Percentiles rank a stretch among this genome's conserved stretches.
Evolutionary conservation across 2,888 invertebrate genomes (phyloP).

Genomic region (Rhagonycha lutea): DNA sequence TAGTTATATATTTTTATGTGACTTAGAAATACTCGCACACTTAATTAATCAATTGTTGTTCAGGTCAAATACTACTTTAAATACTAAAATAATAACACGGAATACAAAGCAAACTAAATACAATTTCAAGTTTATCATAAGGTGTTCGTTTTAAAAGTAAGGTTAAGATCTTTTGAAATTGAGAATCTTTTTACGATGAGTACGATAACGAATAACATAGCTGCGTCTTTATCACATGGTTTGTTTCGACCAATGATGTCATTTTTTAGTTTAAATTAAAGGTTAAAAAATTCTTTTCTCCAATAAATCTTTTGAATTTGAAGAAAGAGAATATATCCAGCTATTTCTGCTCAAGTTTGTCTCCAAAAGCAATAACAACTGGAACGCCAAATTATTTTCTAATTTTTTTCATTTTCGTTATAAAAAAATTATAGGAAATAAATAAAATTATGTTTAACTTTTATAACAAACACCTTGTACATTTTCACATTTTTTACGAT

Average conservation of each 20-base stretch:
- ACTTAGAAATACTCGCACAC: constrained; percentile 23
- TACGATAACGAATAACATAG: too few relatives aligned
- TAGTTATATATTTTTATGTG: constrained; percentile 4
- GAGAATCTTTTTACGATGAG: too few relatives aligned
- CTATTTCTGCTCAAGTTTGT: too few relatives aligned
- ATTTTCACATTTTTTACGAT: not conserved
- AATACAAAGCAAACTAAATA: not conserved
- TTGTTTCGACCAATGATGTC: too few relatives aligned
- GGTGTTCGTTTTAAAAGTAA: not conserved
- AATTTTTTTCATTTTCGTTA: not conserved
- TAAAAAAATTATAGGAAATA: not conserved
- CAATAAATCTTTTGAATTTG: too few relatives aligned
- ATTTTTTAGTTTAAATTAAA: too few relatives aligned
- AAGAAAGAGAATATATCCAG: too few relatives aligned
- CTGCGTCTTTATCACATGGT: too few relatives aligned
- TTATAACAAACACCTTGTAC: not conserved
- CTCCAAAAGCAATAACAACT: too few relatives aligned
- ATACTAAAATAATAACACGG: not conserved
- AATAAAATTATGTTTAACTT: not conserved
- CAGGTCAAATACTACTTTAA: not conserved
- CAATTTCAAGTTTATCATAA: not conserved
- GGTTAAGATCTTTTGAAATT: too few relatives aligned
- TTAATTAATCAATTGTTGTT: not conserved
- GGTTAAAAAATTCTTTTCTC: too few relatives aligned
- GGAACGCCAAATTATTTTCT: too few relatives aligned